phyloP scores from a whole-genome alignment of 1,140 invertebrate species.

The Ceratoteleas bidentatus region DNA sequence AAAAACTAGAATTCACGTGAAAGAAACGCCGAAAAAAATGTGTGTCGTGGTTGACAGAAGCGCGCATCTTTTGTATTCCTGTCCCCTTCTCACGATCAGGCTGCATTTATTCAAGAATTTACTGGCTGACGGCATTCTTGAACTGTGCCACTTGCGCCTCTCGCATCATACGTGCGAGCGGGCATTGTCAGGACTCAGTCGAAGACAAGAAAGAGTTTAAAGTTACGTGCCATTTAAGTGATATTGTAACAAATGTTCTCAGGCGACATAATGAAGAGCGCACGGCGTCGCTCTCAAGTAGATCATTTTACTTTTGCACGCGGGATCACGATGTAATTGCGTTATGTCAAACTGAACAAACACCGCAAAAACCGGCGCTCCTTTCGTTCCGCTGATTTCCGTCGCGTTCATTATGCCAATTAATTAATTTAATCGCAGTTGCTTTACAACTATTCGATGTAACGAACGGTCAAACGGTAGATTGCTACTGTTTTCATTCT shows the following conservation, averaged over 20 bases:
- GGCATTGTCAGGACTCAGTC: slow-evolving; percentile 42
- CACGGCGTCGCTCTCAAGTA: slow-evolving; percentile 11
- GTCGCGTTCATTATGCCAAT: slow-evolving; percentile 22
- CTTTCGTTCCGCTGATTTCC: slow-evolving; percentile 2
- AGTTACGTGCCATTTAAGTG: slow-evolving; percentile 39
- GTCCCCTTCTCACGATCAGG: slow-evolving; percentile 54
- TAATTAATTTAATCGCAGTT: too few relatives aligned
- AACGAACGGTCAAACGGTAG: too few relatives aligned
- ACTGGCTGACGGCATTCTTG: slow-evolving; percentile 57
- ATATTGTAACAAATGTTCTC: slow-evolving; percentile 28
- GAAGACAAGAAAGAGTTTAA: slow-evolving; percentile 35
- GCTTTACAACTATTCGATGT: too few relatives aligned
- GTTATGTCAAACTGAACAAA: slow-evolving; percentile 29
- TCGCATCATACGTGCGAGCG: slow-evolving; percentile 28
- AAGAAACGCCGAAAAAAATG: too few relatives aligned
- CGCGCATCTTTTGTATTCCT: slow-evolving; percentile 43
- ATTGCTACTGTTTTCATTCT: too few relatives aligned
- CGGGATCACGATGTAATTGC: slow-evolving; percentile 1
- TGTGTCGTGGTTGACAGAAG: too few relatives aligned
- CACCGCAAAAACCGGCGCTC: not conserved
- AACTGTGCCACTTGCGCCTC: slow-evolving; percentile 55
- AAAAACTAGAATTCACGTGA: not conserved
- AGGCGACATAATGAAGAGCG: slow-evolving; percentile 12
- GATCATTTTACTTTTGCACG: slow-evolving; percentile 54
- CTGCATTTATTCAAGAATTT: slow-evolving; percentile 60